phyloP scores from a whole-genome alignment of 2,113 vertebrate species.

The Toxostoma redivivum region DNA sequence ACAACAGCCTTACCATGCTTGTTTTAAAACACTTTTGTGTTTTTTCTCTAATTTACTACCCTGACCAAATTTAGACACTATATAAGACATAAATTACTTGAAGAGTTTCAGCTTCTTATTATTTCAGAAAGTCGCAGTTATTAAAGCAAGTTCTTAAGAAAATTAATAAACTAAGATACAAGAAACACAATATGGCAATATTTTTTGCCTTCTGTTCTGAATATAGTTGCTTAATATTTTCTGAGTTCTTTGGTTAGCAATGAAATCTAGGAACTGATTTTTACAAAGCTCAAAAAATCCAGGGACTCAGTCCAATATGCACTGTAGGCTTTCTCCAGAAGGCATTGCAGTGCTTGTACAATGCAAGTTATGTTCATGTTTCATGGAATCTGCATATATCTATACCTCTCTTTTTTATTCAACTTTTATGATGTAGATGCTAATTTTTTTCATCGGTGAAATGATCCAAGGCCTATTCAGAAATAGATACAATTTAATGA shows the following conservation, averaged over 20 bases:
- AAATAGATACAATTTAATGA: background rate
- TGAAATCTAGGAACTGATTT: background rate
- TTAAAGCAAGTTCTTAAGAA: background rate
- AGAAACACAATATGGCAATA: background rate
- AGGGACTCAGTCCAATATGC: background rate
- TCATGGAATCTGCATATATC: background rate
- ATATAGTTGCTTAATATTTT: background rate
- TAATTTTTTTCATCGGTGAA: background rate
- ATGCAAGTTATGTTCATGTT: background rate
- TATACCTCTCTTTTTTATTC: background rate
- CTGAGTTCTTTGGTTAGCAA: background rate
- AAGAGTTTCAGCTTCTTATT: background rate
- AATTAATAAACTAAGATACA: background rate
- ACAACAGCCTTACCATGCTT: background rate
- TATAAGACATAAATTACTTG: background rate
- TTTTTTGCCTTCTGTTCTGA: background rate
- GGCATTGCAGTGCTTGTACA: background rate
- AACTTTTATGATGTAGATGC: background rate
- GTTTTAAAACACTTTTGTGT: background rate
- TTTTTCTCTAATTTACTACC: background rate
- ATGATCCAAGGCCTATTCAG: background rate
- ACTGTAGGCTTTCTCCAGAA: background rate
- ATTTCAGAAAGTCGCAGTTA: background rate
- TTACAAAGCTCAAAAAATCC: background rate
- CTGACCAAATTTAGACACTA: background rate